Percentiles rank a stretch among this genome's conserved stretches.
Conservation (phyloP, 2,113 vertebrate species). For the Seriola aureovittata region DNA sequence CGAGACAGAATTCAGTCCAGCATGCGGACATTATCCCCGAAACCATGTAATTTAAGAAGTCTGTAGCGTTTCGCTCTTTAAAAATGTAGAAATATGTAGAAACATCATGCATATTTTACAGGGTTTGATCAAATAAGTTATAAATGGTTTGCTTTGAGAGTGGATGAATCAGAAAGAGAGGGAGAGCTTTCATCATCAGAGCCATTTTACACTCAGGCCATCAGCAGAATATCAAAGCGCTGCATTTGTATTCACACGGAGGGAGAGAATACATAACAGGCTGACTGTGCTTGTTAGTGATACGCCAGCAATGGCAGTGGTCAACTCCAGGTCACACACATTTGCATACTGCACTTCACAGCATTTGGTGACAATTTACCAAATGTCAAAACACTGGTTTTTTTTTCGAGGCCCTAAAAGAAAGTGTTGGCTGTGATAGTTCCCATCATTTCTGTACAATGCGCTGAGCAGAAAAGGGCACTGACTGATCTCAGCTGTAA, state of each 20-base stretch:
- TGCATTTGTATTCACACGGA: conserved; percentile 31
- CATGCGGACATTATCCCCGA: not conserved
- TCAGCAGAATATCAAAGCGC: conserved; percentile 50
- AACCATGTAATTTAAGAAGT: not conserved
- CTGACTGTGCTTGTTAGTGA: conserved; percentile 30
- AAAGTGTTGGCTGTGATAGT: not conserved
- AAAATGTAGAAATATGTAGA: conserved; percentile 25
- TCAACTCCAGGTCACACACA: conserved; percentile 29
- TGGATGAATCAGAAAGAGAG: conserved; percentile 38
- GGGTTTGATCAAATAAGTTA: conserved; percentile 44
- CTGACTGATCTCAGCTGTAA: not conserved
- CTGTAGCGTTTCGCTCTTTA: not conserved
- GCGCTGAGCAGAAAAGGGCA: too few relatives aligned
- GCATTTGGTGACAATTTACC: not conserved
- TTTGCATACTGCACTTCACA: conserved; percentile 31
- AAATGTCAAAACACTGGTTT: not conserved
- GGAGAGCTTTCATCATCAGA: conserved; percentile 48
- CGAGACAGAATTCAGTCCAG: not conserved
- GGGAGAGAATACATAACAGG: not conserved
- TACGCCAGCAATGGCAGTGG: not conserved
- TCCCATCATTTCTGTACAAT: not conserved
- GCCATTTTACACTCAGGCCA: conserved; percentile 19
- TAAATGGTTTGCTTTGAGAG: conserved; percentile 45
- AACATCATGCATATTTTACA: conserved; percentile 46
- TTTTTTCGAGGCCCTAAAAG: not conserved